Evolutionary conservation across 2,113 vertebrate genomes (phyloP).

Genomic region (Protobothrops flavoviridis): DNA sequence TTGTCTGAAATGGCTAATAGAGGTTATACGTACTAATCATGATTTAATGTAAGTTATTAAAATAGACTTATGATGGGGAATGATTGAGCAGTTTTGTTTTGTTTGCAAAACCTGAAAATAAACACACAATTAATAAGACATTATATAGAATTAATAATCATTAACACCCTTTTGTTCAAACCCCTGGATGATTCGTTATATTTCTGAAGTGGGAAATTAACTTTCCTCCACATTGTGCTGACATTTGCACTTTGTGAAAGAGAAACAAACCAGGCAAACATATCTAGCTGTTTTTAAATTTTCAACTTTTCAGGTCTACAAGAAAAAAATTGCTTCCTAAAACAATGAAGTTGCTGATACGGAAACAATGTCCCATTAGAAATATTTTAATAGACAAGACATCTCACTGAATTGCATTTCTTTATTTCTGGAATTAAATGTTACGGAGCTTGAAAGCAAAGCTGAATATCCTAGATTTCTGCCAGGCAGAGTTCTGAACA

Average conservation of each 20-base stretch:
- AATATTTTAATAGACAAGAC: slow-evolving; percentile 48
- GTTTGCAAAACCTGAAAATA: slow-evolving; percentile 36
- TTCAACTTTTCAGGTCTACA: slow-evolving; percentile 37
- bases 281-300: slow-evolving; percentile 24
- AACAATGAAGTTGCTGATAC: slow-evolving; percentile 31
- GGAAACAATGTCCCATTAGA: slow-evolving; percentile 12
- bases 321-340: slow-evolving; percentile 47
- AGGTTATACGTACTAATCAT: neutral
- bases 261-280: slow-evolving; percentile 21
- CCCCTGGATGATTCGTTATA: slow-evolving; percentile 21
- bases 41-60: slow-evolving; percentile 5
- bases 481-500: neutral
- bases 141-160: slow-evolving; percentile 31
- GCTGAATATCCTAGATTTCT: neutral
- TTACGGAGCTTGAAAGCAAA: neutral
- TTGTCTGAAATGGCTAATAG: neutral
- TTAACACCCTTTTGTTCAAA: slow-evolving; percentile 30
- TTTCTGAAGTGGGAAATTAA: slow-evolving; percentile 34
- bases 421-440: slow-evolving; percentile 28
- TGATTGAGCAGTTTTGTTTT: slow-evolving; percentile 32
- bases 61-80: slow-evolving; percentile 22
- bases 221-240: slow-evolving; percentile 39
- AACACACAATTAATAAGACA: slow-evolving; percentile 31
- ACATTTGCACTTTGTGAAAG: slow-evolving; percentile 24
- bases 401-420: neutral